Percentiles rank a stretch among this genome's conserved stretches.
phyloP scores from a whole-genome alignment of 2,888 invertebrate species.

The Copidosoma aretas region DNA sequence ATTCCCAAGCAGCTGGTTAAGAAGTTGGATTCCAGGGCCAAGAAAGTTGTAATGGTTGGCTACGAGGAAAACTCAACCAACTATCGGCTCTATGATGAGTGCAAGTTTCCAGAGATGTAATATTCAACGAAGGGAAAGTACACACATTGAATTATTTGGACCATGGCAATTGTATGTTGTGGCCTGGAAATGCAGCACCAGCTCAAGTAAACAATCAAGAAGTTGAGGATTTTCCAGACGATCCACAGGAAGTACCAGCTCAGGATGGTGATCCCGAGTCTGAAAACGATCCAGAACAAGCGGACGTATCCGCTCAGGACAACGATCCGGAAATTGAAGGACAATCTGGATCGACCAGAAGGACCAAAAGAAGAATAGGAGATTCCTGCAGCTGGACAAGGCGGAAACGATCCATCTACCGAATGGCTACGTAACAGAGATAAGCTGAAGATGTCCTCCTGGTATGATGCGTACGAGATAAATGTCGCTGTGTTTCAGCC shows the following conservation, averaged over 20 bases:
- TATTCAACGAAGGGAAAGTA: background rate
- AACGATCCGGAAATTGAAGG: too few relatives aligned
- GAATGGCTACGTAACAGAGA: background rate
- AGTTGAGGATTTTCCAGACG: background rate
- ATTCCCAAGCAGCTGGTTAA: constrained; percentile 12
- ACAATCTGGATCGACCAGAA: too few relatives aligned
- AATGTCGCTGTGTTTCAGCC: background rate
- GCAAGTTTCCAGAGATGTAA: constrained; percentile 1
- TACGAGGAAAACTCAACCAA: constrained; percentile 2
- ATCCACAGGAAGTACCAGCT: background rate
- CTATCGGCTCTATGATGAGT: constrained; percentile 6
- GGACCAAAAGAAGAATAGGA: too few relatives aligned
- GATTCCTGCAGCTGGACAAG: too few relatives aligned
- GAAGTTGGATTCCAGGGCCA: constrained; percentile 16
- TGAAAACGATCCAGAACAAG: too few relatives aligned
- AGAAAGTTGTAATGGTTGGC: background rate
- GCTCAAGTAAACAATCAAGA: background rate
- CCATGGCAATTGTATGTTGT: background rate
- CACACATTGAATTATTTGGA: too few relatives aligned
- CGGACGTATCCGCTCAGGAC: too few relatives aligned
- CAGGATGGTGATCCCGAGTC: too few relatives aligned
- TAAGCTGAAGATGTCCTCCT: background rate
- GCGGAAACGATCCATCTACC: too few relatives aligned
- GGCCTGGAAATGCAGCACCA: background rate
- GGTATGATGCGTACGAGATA: background rate